phyloP scores from a whole-genome alignment of 1,140 invertebrate species.

The Listronotus bonariensis region DNA sequence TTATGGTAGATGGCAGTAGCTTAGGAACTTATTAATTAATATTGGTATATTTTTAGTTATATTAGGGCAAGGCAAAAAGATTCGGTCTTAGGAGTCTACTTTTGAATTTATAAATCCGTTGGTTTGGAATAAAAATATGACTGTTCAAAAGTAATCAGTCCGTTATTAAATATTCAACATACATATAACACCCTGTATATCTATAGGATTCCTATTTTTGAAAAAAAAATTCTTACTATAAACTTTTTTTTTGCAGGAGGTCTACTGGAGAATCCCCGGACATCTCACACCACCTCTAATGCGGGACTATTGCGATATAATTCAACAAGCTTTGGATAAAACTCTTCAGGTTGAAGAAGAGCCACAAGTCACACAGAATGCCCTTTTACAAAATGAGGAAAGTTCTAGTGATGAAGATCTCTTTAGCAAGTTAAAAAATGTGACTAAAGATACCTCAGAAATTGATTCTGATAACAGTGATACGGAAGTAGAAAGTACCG shows the following conservation, averaged over 20 bases:
- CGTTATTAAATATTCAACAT: too few relatives aligned
- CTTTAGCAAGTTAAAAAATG: conserved; percentile 48
- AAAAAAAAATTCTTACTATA: not conserved
- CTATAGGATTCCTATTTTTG: too few relatives aligned
- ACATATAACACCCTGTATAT: too few relatives aligned
- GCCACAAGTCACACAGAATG: conserved; percentile 28
- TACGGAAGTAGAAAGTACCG: conserved; percentile 28
- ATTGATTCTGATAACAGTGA: conserved; percentile 21
- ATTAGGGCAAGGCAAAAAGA: too few relatives aligned
- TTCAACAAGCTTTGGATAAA: conserved; percentile 57
- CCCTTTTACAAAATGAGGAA: conserved; percentile 21
- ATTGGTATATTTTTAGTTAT: too few relatives aligned
- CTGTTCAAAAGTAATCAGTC: too few relatives aligned
- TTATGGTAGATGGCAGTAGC: too few relatives aligned
- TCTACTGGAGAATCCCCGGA: conserved; percentile 66
- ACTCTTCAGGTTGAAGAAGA: conserved; percentile 47
- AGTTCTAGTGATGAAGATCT: conserved; percentile 48
- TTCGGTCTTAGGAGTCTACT: too few relatives aligned
- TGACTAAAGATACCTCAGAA: conserved; percentile 30
- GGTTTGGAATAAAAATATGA: too few relatives aligned
- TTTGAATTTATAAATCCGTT: too few relatives aligned
- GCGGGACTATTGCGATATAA: conserved; percentile 54
- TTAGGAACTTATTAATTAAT: too few relatives aligned
- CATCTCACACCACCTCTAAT: conserved; percentile 57
- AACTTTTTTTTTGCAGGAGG: conserved; percentile 54